These are phyloP conservation scores for Chaetophractus vellerosus DNA, from an alignment of 2,797 vertebrate genomes.

Conservation along the genomic window DNA sequence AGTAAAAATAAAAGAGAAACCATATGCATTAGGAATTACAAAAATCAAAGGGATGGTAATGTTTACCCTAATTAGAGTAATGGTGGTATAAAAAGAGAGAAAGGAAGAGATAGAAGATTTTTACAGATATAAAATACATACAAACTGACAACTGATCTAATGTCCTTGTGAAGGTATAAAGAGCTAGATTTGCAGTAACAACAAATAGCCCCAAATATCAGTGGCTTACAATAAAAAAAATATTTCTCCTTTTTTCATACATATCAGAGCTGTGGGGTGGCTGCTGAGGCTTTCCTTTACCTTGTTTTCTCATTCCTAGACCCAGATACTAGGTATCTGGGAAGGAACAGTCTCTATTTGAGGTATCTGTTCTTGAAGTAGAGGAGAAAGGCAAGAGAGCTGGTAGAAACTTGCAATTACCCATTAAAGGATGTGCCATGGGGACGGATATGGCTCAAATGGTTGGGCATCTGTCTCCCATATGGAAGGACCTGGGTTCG, in stretches of 20 bases:
- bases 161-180: neutral
- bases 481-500: too few relatives aligned
- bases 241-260: neutral
- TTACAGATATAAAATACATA: slow-evolving; percentile 9
- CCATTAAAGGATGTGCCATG: neutral
- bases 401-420: neutral
- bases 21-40: neutral
- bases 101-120: neutral
- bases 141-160: neutral
- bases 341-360: neutral
- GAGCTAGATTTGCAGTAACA: neutral
- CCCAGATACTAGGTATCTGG: neutral
- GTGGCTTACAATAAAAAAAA: neutral
- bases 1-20: too few relatives aligned
- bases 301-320: neutral
- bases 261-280: neutral
- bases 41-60: neutral
- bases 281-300: neutral
- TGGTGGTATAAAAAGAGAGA: neutral
- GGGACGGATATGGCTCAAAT: too few relatives aligned
- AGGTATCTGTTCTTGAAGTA: neutral
- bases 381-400: neutral
- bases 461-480: too few relatives aligned
- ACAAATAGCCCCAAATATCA: neutral
- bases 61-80: neutral